A percentile compares a stretch with the other conserved stretches of the same genome.
phyloP scores from a whole-genome alignment of 2,888 invertebrate species.

The Lapara coniferarum region DNA sequence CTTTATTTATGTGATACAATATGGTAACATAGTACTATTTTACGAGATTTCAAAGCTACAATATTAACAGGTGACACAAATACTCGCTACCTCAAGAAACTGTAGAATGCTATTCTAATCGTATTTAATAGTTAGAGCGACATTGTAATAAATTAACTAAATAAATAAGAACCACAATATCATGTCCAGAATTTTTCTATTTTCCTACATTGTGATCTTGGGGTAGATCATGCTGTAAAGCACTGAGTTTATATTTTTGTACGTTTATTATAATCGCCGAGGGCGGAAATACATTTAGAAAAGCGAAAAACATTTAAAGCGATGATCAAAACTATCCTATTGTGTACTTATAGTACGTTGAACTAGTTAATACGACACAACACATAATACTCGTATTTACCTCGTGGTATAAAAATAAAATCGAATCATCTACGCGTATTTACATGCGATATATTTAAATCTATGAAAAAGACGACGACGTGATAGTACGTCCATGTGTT shows the following conservation, averaged over 20 bases:
- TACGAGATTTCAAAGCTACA: constrained; percentile 20
- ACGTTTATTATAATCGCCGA: background rate
- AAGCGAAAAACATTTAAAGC: constrained; percentile 1
- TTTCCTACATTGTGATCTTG: too few relatives aligned
- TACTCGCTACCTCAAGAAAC: background rate
- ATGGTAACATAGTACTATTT: background rate
- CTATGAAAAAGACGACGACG: background rate
- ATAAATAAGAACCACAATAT: too few relatives aligned
- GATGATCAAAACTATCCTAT: constrained; percentile 1
- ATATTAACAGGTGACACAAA: background rate
- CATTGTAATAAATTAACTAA: too few relatives aligned
- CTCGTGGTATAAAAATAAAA: constrained; percentile 10
- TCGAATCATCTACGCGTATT: constrained; percentile 13
- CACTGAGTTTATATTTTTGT: background rate
- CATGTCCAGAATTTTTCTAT: too few relatives aligned
- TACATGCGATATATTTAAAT: constrained; percentile 8
- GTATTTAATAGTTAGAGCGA: too few relatives aligned
- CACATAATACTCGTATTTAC: constrained; percentile 15
- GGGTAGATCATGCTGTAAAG: background rate
- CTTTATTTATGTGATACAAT: background rate
- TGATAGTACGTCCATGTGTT: background rate
- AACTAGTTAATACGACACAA: constrained; percentile 9
- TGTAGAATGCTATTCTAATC: background rate
- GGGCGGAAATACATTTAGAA: background rate
- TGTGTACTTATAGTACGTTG: constrained; percentile 19